Evolutionary conservation across 2,888 invertebrate genomes (phyloP).

Genomic region (Dendrolimus houi): DNA sequence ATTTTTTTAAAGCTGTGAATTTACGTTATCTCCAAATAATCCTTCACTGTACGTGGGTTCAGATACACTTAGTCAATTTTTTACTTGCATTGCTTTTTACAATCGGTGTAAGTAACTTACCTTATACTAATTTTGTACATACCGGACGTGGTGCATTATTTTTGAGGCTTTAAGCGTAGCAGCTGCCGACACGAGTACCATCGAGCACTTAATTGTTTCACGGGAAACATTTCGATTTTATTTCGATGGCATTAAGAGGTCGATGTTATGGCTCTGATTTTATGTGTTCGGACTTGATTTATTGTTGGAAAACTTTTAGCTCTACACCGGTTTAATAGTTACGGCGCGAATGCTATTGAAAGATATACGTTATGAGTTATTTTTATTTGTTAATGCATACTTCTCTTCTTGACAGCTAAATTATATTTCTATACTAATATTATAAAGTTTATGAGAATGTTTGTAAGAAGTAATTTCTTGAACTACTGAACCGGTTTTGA

Average conservation of each 20-base stretch:
- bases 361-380: background rate
- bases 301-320: constrained; percentile 4
- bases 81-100: no score
- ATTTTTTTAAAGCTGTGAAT: no score
- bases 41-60: no score
- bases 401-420: no score
- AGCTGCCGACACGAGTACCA: constrained; percentile 12
- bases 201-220: constrained; percentile 13
- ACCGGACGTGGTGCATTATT: background rate
- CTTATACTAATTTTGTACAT: background rate
- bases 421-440: no score
- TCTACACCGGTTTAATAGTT: background rate
- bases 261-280: background rate
- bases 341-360: background rate
- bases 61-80: no score
- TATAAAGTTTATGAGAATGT: no score
- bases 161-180: constrained; percentile 1
- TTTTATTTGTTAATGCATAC: background rate
- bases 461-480: no score
- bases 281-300: background rate
- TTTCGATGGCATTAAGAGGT: background rate
- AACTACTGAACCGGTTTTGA: no score
- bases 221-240: background rate
- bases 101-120: background rate
- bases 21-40: no score